Conservation (phyloP, 2,797 vertebrate genomes). For the Bovichtus diacanthus region DNA sequence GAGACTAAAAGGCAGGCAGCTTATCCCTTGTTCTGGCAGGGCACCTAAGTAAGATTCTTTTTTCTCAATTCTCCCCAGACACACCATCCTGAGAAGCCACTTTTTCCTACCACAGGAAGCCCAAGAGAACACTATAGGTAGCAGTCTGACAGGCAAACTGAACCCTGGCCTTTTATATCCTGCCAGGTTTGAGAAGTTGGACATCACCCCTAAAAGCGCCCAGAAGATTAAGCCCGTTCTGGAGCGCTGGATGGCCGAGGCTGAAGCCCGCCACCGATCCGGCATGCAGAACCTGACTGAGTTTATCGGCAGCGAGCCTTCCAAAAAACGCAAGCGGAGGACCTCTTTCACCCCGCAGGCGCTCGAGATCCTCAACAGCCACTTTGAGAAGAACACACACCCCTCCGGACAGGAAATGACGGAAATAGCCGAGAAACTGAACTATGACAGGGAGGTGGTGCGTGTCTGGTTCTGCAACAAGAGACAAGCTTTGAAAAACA, state of each 20-base stretch:
- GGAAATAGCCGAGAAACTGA: constrained; percentile 99
- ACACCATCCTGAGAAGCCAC: constrained; percentile 99
- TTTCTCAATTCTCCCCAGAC: constrained; percentile 99
- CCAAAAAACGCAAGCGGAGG: constrained; percentile 99
- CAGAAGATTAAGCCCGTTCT: constrained; percentile 99
- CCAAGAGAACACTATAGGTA: constrained; percentile 99
- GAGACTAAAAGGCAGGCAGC: constrained; percentile 90
- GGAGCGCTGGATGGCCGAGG: constrained; percentile 99
- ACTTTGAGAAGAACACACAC: constrained; percentile 99
- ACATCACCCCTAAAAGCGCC: constrained; percentile 99
- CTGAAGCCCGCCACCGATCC: constrained; percentile 99
- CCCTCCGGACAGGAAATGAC: constrained; percentile 99
- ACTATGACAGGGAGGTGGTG: constrained; percentile 99
- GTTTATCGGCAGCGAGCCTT: constrained; percentile 99
- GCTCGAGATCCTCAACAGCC: constrained; percentile 99
- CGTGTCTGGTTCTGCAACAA: constrained; percentile 99
- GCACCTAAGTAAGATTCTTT: constrained; percentile 99
- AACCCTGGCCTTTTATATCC: constrained; percentile 99
- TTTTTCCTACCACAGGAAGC: constrained; percentile 99
- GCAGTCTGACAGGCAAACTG: constrained; percentile 99
- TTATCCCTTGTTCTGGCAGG: constrained; percentile 95
- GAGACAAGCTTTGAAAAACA: constrained; percentile 99
- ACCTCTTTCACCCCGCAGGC: constrained; percentile 99
- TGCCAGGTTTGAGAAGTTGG: constrained; percentile 99
- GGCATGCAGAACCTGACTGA: constrained; percentile 99